A percentile compares a stretch with the other conserved stretches of the same genome.
phyloP scores from a whole-genome alignment of 2,797 vertebrate genomes.

The Neostethus bicornis region DNA sequence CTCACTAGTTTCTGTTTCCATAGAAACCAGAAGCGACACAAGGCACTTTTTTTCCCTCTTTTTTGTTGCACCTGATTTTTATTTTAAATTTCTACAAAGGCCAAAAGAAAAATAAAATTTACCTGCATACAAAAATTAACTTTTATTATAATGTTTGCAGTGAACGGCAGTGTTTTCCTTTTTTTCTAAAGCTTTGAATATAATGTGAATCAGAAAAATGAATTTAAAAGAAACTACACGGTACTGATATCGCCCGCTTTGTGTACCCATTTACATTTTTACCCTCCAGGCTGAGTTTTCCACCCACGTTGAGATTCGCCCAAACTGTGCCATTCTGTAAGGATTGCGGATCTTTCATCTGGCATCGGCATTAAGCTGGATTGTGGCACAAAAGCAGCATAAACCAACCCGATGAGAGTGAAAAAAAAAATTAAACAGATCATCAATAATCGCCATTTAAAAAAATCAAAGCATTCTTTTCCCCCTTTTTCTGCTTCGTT shows the following conservation, averaged over 20 bases:
- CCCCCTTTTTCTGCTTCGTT: not conserved
- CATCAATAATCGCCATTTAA: not conserved
- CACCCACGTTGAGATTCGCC: slow-evolving; percentile 19
- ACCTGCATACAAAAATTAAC: slow-evolving; percentile 1
- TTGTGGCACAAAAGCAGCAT: slow-evolving; percentile 20
- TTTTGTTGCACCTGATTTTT: slow-evolving; percentile 17
- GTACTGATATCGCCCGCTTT: not conserved
- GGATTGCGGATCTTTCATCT: slow-evolving; percentile 24
- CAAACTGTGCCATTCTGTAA: slow-evolving; percentile 14
- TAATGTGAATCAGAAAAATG: not conserved
- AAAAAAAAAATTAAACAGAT: not conserved
- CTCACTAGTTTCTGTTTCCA: slow-evolving; percentile 32
- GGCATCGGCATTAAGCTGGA: slow-evolving; percentile 14
- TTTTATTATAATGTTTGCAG: not conserved
- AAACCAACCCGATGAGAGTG: not conserved
- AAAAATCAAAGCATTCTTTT: too few species aligned
- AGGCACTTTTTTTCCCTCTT: slow-evolving; percentile 3
- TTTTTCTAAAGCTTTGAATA: slow-evolving; percentile 17
- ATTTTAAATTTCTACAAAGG: not conserved
- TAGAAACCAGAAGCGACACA: slow-evolving; percentile 35
- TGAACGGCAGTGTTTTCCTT: not conserved
- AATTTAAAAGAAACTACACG: not conserved
- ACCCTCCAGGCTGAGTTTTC: slow-evolving; percentile 24
- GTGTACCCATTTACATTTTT: slow-evolving; percentile 15
- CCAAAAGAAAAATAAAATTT: not conserved